These are phyloP conservation scores for Melinaea menophilus DNA, from an alignment of 2,888 invertebrate species.

Conservation along the genomic window DNA sequence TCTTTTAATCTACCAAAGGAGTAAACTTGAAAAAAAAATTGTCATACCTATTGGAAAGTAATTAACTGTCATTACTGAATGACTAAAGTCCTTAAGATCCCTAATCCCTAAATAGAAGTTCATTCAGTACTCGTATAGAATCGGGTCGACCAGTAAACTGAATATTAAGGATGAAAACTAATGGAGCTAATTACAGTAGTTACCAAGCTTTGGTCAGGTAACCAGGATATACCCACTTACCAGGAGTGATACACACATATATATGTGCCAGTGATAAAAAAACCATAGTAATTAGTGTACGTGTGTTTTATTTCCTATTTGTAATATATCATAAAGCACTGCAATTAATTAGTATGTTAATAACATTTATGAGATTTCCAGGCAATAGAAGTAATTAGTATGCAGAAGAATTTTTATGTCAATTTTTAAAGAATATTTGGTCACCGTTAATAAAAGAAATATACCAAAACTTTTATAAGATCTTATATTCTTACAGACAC, in stretches of 20 bases:
- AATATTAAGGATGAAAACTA: too few species aligned
- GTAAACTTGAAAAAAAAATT: too few species aligned
- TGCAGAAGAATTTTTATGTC: background rate
- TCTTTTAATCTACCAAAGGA: too few species aligned
- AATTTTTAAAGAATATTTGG: background rate
- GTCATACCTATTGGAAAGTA: too few species aligned
- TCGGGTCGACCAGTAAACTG: too few species aligned
- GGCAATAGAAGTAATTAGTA: too few species aligned
- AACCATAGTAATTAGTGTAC: slow-evolving; percentile 25
- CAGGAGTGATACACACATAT: slow-evolving; percentile 14
- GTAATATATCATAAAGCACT: background rate
- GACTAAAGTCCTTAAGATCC: too few species aligned
- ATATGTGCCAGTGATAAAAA: slow-evolving; percentile 18
- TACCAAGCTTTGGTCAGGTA: slow-evolving; percentile 24
- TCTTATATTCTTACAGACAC: background rate
- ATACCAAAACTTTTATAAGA: background rate
- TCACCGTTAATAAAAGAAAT: background rate
- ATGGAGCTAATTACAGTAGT: slow-evolving; percentile 40
- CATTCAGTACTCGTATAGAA: too few species aligned
- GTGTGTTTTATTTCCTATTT: slow-evolving; percentile 13
- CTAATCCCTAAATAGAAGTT: too few species aligned
- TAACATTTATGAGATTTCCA: too few species aligned
- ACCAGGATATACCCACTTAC: slow-evolving; percentile 36
- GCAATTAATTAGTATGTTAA: too few species aligned
- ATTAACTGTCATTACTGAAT: too few species aligned